These are phyloP conservation scores for Rhinogobius similis DNA, from an alignment of 2,113 vertebrate genomes.

Conservation along the genomic window DNA sequence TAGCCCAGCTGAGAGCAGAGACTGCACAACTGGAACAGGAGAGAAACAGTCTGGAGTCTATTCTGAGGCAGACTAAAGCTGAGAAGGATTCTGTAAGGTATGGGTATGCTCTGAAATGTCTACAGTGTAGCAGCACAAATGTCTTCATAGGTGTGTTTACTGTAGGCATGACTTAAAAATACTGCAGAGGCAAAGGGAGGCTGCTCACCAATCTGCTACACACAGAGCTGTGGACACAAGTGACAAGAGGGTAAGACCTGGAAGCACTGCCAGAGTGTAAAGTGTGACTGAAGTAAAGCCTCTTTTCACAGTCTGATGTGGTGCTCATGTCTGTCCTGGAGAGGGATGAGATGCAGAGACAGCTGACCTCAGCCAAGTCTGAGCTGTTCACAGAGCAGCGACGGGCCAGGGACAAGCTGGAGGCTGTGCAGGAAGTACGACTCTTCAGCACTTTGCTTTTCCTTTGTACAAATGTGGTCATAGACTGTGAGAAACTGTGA, in stretches of 20 bases:
- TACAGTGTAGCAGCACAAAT: not conserved
- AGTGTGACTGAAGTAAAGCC: no score
- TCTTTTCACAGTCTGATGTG: conserved; percentile 28
- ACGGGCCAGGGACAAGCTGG: conserved; percentile 64
- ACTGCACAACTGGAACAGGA: conserved; percentile 54
- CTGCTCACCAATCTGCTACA: conserved; percentile 21
- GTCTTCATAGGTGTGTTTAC: not conserved
- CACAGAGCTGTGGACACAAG: not conserved
- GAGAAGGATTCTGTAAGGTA: conserved; percentile 65
- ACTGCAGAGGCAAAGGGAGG: conserved; percentile 59
- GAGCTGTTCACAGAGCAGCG: conserved; percentile 74
- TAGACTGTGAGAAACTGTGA: no score
- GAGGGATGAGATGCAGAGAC: conserved; percentile 73
- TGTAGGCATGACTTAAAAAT: conserved; percentile 53
- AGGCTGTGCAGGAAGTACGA: conserved; percentile 74
- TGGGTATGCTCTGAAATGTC: not conserved
- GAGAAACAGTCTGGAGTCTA: conserved; percentile 28
- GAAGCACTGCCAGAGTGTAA: not conserved
- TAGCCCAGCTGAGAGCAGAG: conserved; percentile 30
- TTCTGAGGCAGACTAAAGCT: conserved; percentile 42
- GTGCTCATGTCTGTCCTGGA: conserved; percentile 65
- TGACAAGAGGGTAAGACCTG: not conserved
- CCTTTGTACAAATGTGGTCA: no score
- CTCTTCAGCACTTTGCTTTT: not conserved
- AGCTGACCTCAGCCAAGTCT: conserved; percentile 67